Conservation (phyloP, 2,888 invertebrate genomes). For the Drosophila subquinaria region DNA sequence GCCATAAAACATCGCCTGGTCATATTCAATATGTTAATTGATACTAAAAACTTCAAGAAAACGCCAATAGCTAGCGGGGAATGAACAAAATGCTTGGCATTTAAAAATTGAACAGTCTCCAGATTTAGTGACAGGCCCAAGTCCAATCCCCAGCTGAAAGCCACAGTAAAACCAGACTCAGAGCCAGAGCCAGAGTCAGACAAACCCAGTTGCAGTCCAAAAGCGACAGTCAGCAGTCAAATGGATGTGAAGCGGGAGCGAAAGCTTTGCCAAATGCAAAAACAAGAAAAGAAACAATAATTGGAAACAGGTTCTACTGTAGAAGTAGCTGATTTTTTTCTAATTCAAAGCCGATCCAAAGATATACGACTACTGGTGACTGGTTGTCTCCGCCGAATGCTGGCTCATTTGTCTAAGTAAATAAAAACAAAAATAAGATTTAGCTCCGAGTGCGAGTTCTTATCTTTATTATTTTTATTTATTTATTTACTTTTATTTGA, state of each 20-base stretch:
- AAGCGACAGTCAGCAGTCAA: conserved; percentile 19
- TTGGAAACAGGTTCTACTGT: conserved; percentile 75
- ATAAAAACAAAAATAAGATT: conserved; percentile 36
- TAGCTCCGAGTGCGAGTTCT: conserved; percentile 18
- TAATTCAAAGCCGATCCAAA: conserved; percentile 50
- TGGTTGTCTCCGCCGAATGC: conserved; percentile 71
- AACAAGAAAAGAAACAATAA: conserved; percentile 65
- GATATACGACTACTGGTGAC: conserved; percentile 75
- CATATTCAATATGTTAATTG: conserved; percentile 76
- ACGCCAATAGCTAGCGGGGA: conserved; percentile 19
- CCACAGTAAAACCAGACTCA: neutral
- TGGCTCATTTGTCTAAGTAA: conserved; percentile 70
- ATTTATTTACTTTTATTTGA: conserved; percentile 23
- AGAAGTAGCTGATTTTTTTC: conserved; percentile 45
- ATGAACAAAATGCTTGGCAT: conserved; percentile 51
- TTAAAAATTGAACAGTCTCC: conserved; percentile 49
- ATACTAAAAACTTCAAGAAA: conserved; percentile 65
- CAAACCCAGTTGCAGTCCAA: conserved; percentile 23
- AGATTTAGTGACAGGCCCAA: conserved; percentile 29
- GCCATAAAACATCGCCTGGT: conserved; percentile 55
- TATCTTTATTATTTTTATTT: conserved; percentile 21
- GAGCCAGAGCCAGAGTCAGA: conserved; percentile 1
- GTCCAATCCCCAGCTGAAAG: conserved; percentile 10
- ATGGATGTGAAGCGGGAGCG: conserved; percentile 42
- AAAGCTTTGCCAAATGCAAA: conserved; percentile 59